Evolutionary conservation across 2,797 vertebrate species (phyloP).

Genomic region (Helarctos malayanus): DNA sequence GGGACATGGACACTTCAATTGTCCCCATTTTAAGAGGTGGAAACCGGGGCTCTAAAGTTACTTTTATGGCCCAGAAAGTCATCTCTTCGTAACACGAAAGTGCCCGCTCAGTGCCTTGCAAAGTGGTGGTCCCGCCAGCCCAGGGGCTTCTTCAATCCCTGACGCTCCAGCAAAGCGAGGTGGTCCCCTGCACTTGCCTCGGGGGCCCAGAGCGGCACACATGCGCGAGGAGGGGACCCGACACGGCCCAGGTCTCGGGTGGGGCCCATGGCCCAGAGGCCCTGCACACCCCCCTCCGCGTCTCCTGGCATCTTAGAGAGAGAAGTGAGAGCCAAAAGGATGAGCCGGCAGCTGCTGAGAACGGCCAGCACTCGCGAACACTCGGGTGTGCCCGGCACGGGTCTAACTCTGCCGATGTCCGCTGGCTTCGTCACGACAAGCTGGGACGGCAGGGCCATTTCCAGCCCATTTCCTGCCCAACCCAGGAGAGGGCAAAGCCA

Average conservation of each 20-base stretch:
- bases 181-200: neutral
- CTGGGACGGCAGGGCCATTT: too few relatives aligned
- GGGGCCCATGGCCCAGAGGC: neutral
- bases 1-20: neutral
- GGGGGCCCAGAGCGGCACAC: neutral
- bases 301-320: neutral
- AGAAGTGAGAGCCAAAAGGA: neutral
- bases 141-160: neutral
- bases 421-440: neutral
- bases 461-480: neutral
- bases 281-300: neutral
- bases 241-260: fast-evolving
- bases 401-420: neutral
- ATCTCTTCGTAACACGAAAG: neutral
- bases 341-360: fast-evolving
- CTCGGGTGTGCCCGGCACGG: neutral
- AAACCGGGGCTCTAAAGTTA: neutral
- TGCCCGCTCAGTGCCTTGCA: neutral
- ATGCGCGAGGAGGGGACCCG: fast-evolving
- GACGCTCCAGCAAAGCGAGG: fast-evolving
- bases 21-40: neutral
- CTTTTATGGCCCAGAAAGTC: neutral
- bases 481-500: neutral
- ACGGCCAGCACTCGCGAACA: neutral
- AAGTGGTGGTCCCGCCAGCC: neutral